Evolutionary conservation across 2,113 vertebrate genomes (phyloP).

Genomic region (Phoxinus phoxinus): DNA sequence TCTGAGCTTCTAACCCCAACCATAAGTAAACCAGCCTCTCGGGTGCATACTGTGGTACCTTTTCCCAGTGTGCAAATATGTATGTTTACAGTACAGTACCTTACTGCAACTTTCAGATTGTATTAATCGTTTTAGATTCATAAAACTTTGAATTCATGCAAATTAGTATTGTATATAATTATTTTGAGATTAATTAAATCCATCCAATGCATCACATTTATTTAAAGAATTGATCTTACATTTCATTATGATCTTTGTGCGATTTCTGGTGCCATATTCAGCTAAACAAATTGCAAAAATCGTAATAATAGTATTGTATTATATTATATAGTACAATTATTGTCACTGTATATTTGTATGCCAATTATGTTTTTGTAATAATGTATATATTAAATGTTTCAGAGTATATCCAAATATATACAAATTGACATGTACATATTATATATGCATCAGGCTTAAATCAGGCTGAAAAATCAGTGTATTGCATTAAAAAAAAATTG

Average conservation of each 20-base stretch:
- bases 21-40: not conserved
- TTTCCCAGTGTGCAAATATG: not conserved
- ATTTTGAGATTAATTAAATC: not conserved
- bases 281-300: too few relatives aligned
- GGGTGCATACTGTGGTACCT: not conserved
- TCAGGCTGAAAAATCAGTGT: not conserved
- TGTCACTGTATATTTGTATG: too few relatives aligned
- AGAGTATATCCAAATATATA: not conserved
- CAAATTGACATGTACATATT: not conserved
- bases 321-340: too few relatives aligned
- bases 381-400: not conserved
- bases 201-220: not conserved
- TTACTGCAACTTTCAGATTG: not conserved
- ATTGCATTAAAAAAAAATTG: not conserved
- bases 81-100: not conserved
- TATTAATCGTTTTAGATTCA: not conserved
- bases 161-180: not conserved
- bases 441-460: not conserved
- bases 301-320: too few relatives aligned
- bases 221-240: not conserved
- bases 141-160: not conserved
- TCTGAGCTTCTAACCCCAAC: not conserved
- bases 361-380: too few relatives aligned
- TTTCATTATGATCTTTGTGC: not conserved
- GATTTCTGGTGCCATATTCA: not conserved